These are phyloP conservation scores for Nymphalis polychloros DNA, from an alignment of 2,888 invertebrate species.

Conservation along the genomic window DNA sequence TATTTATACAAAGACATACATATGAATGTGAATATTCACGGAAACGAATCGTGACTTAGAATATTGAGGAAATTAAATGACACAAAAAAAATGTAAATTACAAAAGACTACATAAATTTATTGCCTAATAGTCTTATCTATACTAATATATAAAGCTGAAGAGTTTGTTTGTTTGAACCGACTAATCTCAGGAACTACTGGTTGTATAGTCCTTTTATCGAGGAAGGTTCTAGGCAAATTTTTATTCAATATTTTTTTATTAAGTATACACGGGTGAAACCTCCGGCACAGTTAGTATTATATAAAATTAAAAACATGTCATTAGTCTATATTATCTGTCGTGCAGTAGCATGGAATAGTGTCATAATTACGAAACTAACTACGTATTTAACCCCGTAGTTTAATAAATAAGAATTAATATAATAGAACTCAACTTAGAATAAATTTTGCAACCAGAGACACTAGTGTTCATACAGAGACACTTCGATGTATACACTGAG, in stretches of 20 bases:
- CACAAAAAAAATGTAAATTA: not conserved
- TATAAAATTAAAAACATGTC: slow-evolving; percentile 10
- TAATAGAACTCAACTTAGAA: not conserved
- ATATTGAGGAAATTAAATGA: not conserved
- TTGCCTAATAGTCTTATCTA: not conserved
- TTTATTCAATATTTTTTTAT: too few relatives aligned
- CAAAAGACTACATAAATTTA: not conserved
- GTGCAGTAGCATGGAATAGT: not conserved
- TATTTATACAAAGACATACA: not conserved
- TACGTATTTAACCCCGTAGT: slow-evolving; percentile 12
- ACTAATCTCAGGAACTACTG: too few relatives aligned
- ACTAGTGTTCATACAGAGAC: too few relatives aligned
- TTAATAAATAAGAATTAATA: not conserved
- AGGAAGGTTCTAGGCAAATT: too few relatives aligned
- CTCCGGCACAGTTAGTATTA: too few relatives aligned
- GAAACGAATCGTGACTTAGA: not conserved
- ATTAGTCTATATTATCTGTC: slow-evolving; percentile 18
- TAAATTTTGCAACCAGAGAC: too few relatives aligned
- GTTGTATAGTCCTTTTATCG: too few relatives aligned
- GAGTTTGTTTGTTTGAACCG: too few relatives aligned
- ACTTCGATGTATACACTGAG: too few relatives aligned
- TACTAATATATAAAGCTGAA: too few relatives aligned
- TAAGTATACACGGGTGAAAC: too few relatives aligned
- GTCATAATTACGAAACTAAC: slow-evolving; percentile 20
- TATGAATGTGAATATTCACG: not conserved